Conservation (phyloP, 2,797 vertebrate genomes). For the Acropternis orthonyx region DNA sequence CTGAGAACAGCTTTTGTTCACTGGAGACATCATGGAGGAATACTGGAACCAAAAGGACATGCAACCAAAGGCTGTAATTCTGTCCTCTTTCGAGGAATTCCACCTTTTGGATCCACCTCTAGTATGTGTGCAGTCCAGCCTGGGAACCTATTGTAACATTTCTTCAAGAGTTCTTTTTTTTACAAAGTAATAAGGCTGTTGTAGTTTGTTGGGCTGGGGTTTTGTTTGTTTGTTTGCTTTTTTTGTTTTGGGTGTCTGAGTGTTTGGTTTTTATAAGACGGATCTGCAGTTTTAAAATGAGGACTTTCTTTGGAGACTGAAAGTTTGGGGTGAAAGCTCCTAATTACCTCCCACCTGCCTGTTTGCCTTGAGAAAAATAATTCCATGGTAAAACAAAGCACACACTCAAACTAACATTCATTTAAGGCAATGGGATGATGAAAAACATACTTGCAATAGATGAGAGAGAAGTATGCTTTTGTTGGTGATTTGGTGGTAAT, state of each 20-base stretch:
- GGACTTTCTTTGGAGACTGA: background rate
- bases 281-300: background rate
- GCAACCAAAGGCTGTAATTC: background rate
- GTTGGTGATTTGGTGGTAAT: background rate
- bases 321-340: background rate
- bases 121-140: background rate
- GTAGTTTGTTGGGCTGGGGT: background rate
- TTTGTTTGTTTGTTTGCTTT: background rate
- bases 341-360: background rate
- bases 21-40: background rate
- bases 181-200: background rate
- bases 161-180: background rate
- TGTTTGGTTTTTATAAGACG: background rate
- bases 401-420: background rate
- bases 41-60: background rate
- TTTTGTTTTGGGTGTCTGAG: background rate
- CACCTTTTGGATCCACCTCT: background rate
- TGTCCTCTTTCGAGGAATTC: background rate
- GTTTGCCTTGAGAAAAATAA: background rate
- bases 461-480: rapidly evolving
- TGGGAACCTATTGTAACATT: background rate
- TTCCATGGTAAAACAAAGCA: background rate
- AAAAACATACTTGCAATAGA: background rate
- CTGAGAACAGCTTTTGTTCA: background rate
- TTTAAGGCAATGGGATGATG: background rate